These are phyloP conservation scores for Ammodytes marinus DNA, from an alignment of 2,113 vertebrate genomes.

Conservation along the genomic window DNA sequence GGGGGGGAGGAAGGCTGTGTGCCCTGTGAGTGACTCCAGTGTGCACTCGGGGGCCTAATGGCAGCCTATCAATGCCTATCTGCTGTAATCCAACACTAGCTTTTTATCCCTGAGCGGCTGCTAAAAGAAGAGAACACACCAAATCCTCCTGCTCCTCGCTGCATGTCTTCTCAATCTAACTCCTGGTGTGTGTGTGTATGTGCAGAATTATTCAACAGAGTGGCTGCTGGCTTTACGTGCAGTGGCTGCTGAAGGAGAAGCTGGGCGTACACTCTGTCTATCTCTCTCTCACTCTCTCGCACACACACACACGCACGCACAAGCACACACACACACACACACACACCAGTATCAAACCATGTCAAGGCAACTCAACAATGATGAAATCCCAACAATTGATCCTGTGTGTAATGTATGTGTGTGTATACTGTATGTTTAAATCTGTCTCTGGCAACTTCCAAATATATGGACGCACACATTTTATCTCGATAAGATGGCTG, in stretches of 20 bases:
- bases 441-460: too few species aligned
- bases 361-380: slow-evolving; percentile 37
- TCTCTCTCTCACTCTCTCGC: background rate
- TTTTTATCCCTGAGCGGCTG: slow-evolving; percentile 48
- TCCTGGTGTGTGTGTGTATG: slow-evolving; percentile 5
- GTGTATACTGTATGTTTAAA: too few species aligned
- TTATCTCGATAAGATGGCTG: too few species aligned
- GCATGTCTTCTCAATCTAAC: slow-evolving; percentile 12
- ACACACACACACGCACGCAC: slow-evolving; percentile 3
- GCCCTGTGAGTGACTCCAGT: slow-evolving; percentile 29
- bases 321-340: slow-evolving; percentile 15
- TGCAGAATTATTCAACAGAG: slow-evolving; percentile 40
- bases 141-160: slow-evolving; percentile 37
- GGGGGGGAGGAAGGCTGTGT: background rate
- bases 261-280: background rate
- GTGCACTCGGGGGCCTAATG: slow-evolving; percentile 22
- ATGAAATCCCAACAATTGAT: slow-evolving; percentile 19
- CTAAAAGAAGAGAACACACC: slow-evolving; percentile 39
- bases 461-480: too few species aligned
- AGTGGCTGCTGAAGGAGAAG: slow-evolving; percentile 22
- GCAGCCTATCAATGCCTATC: slow-evolving; percentile 40
- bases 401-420: background rate
- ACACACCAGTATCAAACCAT: slow-evolving; percentile 18
- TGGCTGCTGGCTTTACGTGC: slow-evolving; percentile 33
- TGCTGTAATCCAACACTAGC: slow-evolving; percentile 42